Base-by-base conservation (phyloP, 2,888 invertebrate species). In the Physocephala rufipes region DNA sequence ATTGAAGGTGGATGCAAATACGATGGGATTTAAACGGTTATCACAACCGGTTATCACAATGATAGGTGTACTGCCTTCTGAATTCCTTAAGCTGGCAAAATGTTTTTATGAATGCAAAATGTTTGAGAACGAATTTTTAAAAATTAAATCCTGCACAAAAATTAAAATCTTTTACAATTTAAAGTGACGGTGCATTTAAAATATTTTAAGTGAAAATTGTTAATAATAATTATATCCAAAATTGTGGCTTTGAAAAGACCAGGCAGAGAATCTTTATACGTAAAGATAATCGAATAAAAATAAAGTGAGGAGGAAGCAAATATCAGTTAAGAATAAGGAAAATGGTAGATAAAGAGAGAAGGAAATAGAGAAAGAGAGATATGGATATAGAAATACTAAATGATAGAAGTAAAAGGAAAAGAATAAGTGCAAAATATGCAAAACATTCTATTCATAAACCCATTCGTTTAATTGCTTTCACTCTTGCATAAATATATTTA, bases 341-440 rank as follows among this genome's bases (percentile, higher is more conserved):
- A 69, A 47, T 45, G 47, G 70, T 72, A 74, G 51, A 76, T 62
- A 73, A 63, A 74, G 74, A 71, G 53, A 61, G 28, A 68, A 55
- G 59, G n/a, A 53, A 53, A 45, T 64, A 63, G 51, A 36, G 49
- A 45, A 43, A 67, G 68, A 51, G 43, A 73, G 71, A 63, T 24
- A 49, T 51, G 68, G 65, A 62, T 24, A 67, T 36, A 47, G 70
- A 66, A 49, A 21, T 64, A 70, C 66, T 71, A 63, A 70, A 51
- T 55, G 45, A 63, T 47, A 71, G 65, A 61, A 12, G 61, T 66
- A 71, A 53, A 1, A 36, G 74, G 67, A 55, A 59, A 69, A 65
- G 74, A 61, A 74, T 36, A 70, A 63, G 75, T 61, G 61, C 58
- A 65, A 67, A 58, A 51, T 9, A 62, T 61, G 61, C 58, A 65